phyloP scores from a whole-genome alignment of 2,113 vertebrate genomes.

The Cyanoramphus novaezelandiae region DNA sequence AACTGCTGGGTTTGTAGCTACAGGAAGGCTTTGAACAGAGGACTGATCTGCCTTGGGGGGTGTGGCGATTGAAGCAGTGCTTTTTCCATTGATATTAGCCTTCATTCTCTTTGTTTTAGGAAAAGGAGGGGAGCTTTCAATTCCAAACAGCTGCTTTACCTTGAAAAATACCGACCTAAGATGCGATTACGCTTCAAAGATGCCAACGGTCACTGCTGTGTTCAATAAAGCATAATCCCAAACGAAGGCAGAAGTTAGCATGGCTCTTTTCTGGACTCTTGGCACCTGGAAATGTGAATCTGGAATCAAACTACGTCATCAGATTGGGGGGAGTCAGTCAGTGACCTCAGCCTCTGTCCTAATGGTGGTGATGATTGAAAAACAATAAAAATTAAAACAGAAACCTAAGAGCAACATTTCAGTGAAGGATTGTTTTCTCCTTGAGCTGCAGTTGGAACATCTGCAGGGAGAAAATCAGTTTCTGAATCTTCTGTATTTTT shows the following conservation, averaged over 20 bases:
- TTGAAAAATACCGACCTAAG: conserved; percentile 98
- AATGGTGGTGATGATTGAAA: conserved; percentile 72
- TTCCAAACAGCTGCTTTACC: conserved; percentile 99
- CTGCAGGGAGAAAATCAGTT: conserved; percentile 72
- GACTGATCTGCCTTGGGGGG: background rate
- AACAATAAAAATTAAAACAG: conserved; percentile 42
- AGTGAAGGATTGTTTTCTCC: conserved; percentile 78
- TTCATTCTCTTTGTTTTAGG: conserved; percentile 75
- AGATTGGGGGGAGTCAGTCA: conserved; percentile 65
- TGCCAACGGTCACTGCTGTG: conserved; percentile 92
- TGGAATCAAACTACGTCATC: conserved; percentile 71
- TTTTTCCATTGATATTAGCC: background rate
- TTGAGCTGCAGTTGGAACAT: conserved; percentile 66
- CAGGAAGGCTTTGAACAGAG: background rate
- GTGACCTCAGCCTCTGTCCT: conserved; percentile 64
- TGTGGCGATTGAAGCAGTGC: background rate
- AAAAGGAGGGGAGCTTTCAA: conserved; percentile 99
- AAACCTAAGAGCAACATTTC: conserved; percentile 65
- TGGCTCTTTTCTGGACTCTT: conserved; percentile 76
- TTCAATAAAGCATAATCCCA: conserved; percentile 81
- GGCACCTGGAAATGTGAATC: conserved; percentile 82
- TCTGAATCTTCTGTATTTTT: conserved; percentile 73
- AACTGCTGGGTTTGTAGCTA: background rate
- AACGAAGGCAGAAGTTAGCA: conserved; percentile 55
- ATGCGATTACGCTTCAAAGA: conserved; percentile 96